These are phyloP conservation scores for Rhagophthalmus giganteus DNA, from an alignment of 2,888 invertebrate species.

Conservation along the genomic window DNA sequence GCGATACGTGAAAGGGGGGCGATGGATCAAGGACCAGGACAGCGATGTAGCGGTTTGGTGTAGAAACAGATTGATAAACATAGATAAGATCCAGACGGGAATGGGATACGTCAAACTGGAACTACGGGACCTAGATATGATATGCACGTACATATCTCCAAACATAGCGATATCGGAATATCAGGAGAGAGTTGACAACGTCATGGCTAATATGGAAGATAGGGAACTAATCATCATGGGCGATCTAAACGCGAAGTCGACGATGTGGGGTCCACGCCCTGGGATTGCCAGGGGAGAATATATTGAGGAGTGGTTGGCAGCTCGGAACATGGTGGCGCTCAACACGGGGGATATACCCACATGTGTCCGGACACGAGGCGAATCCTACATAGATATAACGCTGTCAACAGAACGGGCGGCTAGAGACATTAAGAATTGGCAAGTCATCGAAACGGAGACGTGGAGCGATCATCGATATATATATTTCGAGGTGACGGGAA, in stretches of 20 bases:
- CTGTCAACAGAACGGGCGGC: not conserved
- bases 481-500: too few relatives aligned
- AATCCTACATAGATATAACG: not conserved
- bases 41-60: conserved; percentile 5
- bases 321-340: not conserved
- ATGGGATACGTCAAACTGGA: not conserved
- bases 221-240: not conserved
- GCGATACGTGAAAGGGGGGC: not conserved
- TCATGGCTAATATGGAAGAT: not conserved
- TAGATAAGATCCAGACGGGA: not conserved
- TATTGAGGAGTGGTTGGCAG: not conserved
- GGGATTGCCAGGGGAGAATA: not conserved
- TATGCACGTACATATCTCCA: not conserved
- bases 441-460: too few relatives aligned
- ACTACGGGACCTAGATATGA: not conserved
- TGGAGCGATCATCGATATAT: too few relatives aligned
- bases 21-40: conserved; percentile 7
- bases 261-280: not conserved
- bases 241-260: not conserved
- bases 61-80: not conserved
- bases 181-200: not conserved
- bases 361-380: not conserved
- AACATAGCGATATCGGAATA: not conserved
- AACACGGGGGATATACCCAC: not conserved
- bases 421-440: too few relatives aligned